Evolutionary conservation across 2,113 vertebrate genomes (phyloP), one percentile per base, ranked within the genome.

Genomic region (Isichthys henryi): DNA sequence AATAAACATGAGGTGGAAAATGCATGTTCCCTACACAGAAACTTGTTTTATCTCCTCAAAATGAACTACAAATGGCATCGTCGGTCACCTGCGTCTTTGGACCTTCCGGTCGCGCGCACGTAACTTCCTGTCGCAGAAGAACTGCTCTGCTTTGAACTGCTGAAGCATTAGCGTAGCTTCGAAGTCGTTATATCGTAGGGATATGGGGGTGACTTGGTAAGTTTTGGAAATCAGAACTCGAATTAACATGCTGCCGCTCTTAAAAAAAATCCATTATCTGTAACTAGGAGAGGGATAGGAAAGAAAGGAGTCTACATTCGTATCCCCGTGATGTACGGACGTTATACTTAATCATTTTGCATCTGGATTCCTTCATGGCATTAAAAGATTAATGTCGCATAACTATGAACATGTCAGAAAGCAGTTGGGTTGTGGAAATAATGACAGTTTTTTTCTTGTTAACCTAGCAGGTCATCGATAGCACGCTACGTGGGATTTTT

Each of bases 201-300:
- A 89, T 91, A 96, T 96, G 96, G 96, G 96, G 19, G 96, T 96
- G 2, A 95, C 95, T 85, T 96, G 96, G 96, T 96, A 87, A 94
- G 95, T 11, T 84, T 43, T 62, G 5, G 27, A 17, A 23, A n/a
- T n/a, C 27, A 35, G 27, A 0, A 27, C 74, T 27, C 46, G 50
- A 52, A 39, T 53, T 48, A 43, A 31, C 17, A 35, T 23, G 49
- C 9, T 23, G 49, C 9, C 43, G 0, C 31, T 15, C 11, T 53
- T 31, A 52, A 49, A 85, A 85, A 48, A 39, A 17, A 39, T 8
- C 35, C 35, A 19, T 80, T 80, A 39, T 80, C 35, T 35, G 74
- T 43, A 80, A 43, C 74, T 80, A 43, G 5, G 74, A 80, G 13
- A 19, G 35, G 17, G 5, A 15, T 80, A 43, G 31, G 5, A 39